Conservation (phyloP, 1,140 invertebrate genomes). For the Charaxes varanes region DNA sequence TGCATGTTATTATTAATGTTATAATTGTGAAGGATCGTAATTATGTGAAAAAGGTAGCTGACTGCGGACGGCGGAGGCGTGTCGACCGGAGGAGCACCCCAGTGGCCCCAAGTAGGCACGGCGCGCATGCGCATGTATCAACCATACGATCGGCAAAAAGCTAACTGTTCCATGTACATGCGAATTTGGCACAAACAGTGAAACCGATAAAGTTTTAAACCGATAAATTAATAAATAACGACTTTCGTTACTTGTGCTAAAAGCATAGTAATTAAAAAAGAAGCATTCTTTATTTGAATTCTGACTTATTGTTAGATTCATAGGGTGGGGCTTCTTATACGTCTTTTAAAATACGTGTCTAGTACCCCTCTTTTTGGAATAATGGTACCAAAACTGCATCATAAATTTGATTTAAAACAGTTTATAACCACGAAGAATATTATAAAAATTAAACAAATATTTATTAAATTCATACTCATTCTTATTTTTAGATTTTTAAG, state of each 20-base stretch:
- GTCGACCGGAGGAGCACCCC: constrained; percentile 41
- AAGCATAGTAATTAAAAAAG: not conserved
- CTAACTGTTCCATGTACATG: constrained; percentile 16
- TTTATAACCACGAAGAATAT: too few relatives aligned
- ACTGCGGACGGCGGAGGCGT: constrained; percentile 46
- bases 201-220: constrained; percentile 6
- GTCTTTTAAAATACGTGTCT: too few relatives aligned
- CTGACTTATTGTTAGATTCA: too few relatives aligned
- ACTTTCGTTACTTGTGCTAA: constrained; percentile 1
- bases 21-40: constrained; percentile 8
- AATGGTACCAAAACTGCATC: too few relatives aligned
- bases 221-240: not conserved
- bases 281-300: too few relatives aligned
- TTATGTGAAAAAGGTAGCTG: constrained; percentile 11
- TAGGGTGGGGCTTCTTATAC: too few relatives aligned
- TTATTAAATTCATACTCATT: too few relatives aligned
- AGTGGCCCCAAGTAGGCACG: constrained; percentile 50
- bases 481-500: too few relatives aligned
- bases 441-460: too few relatives aligned
- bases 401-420: too few relatives aligned
- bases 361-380: too few relatives aligned
- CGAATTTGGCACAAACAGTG: constrained; percentile 14
- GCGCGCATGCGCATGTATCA: constrained; percentile 29
- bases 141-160: constrained; percentile 31
- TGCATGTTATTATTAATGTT: constrained; percentile 17